Base-by-base conservation (phyloP, 1,140 invertebrate species). In the Holcopasites calliopsidis region DNA sequence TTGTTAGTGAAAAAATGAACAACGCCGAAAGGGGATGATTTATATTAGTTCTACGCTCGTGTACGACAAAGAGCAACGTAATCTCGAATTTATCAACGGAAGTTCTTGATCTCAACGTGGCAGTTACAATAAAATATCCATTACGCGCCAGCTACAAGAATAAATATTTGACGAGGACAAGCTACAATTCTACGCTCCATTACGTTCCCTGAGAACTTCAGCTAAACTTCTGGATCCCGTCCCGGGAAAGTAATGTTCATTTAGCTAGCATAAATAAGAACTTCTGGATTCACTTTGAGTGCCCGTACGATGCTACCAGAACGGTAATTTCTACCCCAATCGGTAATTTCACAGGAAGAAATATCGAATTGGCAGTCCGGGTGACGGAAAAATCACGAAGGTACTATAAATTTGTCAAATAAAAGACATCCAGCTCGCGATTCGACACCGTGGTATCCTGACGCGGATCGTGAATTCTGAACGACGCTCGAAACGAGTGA, bases 221-320 rank as follows among this genome's bases (percentile, higher is more conserved):
- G 13, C 47, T 52, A 40, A 82, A 82, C 72, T 82, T 82, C 44
- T 40, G 33, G 4, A 60, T 60, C 60, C 57, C 42, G 79, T 80
- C 66, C 54, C 44, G 44, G 73, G 49, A 65, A 82, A 82, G 75
- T 82, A 82, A 82, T 70, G 79, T 68, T 60, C 77, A 66, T 80
- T 82, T 58, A 64, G 66, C 61, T 50, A 65, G 47, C 69, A 80
- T 82, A 80, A 80, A 80, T 82, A 81, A 80, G 77, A 80, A 80
- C 72, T 79, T 55, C 76, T 54, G 47, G 47, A 77, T 80, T 80
- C 76, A 50, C 52, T 13, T 65, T 54, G 76, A 62, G 72, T 60
- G 52, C 62, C 70, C 28, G 76, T 31, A 60, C 42, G 8, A 38
- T 44, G 23, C 69, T 55, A 1, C 62, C 13, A 26, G 18, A 21